These are phyloP conservation scores for Thecophora atra DNA, from an alignment of 2,888 invertebrate species.

Conservation along the genomic window DNA sequence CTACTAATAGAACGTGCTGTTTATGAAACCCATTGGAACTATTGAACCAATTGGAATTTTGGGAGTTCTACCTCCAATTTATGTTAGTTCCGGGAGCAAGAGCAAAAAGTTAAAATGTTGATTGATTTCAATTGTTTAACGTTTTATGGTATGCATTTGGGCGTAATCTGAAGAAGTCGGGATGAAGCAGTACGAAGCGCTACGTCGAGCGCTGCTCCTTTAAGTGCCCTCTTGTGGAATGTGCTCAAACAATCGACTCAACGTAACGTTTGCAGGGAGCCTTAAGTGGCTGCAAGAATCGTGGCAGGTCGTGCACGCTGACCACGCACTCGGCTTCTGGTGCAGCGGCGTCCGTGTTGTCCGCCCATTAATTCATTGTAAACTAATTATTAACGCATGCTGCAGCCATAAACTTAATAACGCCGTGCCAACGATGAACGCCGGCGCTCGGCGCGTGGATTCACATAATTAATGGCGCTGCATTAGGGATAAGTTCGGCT, in stretches of 20 bases:
- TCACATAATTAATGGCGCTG: constrained; percentile 15
- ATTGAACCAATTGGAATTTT: too few species aligned
- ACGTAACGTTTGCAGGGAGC: not conserved
- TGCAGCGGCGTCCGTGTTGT: not conserved
- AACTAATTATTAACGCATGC: constrained; percentile 9
- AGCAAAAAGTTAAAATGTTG: too few species aligned
- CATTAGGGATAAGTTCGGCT: constrained; percentile 1
- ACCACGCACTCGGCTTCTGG: not conserved
- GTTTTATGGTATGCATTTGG: not conserved
- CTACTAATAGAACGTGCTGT: too few species aligned
- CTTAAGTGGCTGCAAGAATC: too few species aligned
- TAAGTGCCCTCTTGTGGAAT: too few species aligned
- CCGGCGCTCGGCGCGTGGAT: not conserved
- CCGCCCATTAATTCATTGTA: constrained; percentile 5
- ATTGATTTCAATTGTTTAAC: too few species aligned
- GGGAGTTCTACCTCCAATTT: too few species aligned
- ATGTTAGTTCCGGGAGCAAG: too few species aligned
- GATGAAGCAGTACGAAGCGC: too few species aligned
- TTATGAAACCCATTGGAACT: too few species aligned
- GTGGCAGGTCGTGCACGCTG: not conserved
- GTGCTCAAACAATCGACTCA: not conserved
- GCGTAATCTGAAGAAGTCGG: not conserved
- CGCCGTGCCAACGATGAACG: not conserved
- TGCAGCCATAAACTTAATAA: constrained; percentile 2
- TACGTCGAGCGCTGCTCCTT: too few species aligned